These are phyloP conservation scores for Hipposideros larvatus DNA, from an alignment of 2,797 vertebrate species.

Conservation along the genomic window DNA sequence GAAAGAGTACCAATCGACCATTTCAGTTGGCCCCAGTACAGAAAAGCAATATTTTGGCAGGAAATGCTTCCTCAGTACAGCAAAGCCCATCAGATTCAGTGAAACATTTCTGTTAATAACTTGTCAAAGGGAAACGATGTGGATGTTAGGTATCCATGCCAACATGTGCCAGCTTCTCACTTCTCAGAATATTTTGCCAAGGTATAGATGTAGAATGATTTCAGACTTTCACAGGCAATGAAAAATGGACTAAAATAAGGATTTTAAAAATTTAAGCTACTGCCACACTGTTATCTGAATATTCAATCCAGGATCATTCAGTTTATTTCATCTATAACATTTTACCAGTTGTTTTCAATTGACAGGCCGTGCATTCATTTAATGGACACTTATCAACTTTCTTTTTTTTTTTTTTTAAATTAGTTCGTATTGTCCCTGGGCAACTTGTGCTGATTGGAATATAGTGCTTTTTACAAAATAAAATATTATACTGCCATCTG, in stretches of 20 bases:
- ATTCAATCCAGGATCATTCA: constrained; percentile 45
- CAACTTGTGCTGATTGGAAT: background rate
- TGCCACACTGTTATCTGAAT: constrained; percentile 31
- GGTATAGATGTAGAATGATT: constrained; percentile 79
- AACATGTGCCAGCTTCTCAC: constrained; percentile 82
- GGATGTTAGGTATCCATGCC: constrained; percentile 82
- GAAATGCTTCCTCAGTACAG: constrained; percentile 77
- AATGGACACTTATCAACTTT: constrained; percentile 28
- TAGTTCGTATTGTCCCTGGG: background rate
- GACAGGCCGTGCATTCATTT: background rate
- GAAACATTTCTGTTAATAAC: constrained; percentile 85
- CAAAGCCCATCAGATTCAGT: constrained; percentile 82
- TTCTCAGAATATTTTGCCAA: constrained; percentile 84
- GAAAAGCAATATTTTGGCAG: constrained; percentile 83
- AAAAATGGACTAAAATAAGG: constrained; percentile 67
- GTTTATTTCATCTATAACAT: background rate
- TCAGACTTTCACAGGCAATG: constrained; percentile 65
- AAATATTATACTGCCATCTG: constrained; percentile 80
- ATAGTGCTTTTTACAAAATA: constrained; percentile 34
- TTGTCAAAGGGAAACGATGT: constrained; percentile 81
- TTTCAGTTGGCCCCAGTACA: constrained; percentile 76
- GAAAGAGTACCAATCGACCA: constrained; percentile 67
- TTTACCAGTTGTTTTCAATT: constrained; percentile 41
- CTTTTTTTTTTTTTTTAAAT: background rate
- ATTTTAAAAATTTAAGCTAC: constrained; percentile 46